Base-by-base conservation (phyloP, 2,797 vertebrate species). In the Scleropages formosus region DNA sequence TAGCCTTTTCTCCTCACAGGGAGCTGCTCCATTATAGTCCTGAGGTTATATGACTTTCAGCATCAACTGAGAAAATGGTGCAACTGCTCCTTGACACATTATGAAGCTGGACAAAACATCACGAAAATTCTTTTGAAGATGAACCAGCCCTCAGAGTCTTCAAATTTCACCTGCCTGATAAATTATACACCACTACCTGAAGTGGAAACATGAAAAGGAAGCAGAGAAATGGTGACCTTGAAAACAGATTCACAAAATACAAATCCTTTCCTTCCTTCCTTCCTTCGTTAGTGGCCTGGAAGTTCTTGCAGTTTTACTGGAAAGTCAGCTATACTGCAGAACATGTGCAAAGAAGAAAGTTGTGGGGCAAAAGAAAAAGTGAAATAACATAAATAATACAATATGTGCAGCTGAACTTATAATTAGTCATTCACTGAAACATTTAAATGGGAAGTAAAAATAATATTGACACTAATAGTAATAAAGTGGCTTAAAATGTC, bases 151-250 rank as follows among this genome's bases (percentile, higher is more conserved):
- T 26, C 56, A 12, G 27, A 67, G 27, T 58, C 73, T 31, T 74
- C 73, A 65, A 31, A 75, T 75, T 64, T 75, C 51, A 49, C 63
- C 51, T 65, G 49, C 24, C 26, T 16, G 22, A 27, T 74, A 64
- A 64, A 56, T 51, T 65, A 63, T 65, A 51, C 73, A 65, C 16
- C 24, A 24, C 46, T 46, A 62, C 53, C 47, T 70, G 53, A 13
- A 11, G 26, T 22, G 31, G 22, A 53, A 66, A 56, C n/a, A 31
- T 44, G 31, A 44, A 53, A 66, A 56, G 62, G 73, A 74, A 31
- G 31, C 51, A 20, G 46, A 31, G 53, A 67, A 39, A 46, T 9
- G 20, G 31, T 62, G 24, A 39, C 47, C 47, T 27, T 64, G 26
- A 51, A 49, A 64, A 22, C 4, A 66, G n/a, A 46, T 66, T 66